Percentiles rank a stretch among this genome's conserved stretches.
phyloP scores from a whole-genome alignment of 2,888 invertebrate species.

The Euzetes globulus region DNA sequence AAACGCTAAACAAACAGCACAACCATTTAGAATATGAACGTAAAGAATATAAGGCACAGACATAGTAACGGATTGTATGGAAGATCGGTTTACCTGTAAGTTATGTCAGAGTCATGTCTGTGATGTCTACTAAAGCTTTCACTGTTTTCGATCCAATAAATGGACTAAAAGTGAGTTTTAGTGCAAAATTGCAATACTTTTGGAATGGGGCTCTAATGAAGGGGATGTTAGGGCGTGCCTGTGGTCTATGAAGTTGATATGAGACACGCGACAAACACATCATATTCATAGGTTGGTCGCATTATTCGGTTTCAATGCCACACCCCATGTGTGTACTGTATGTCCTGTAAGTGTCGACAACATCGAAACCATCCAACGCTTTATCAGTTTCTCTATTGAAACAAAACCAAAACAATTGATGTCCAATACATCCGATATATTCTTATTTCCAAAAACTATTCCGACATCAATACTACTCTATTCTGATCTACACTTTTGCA shows the following conservation, averaged over 20 bases:
- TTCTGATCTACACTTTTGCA: background rate
- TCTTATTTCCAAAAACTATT: background rate
- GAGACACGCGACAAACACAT: conserved; percentile 29
- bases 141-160: conserved; percentile 12
- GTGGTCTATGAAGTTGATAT: conserved; percentile 28
- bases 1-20: background rate
- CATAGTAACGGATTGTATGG: background rate
- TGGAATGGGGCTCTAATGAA: conserved; percentile 25
- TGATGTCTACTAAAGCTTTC: conserved; percentile 18
- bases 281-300: conserved; percentile 30
- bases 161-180: conserved; percentile 14
- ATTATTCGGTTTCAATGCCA: conserved; percentile 31
- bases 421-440: conserved; percentile 1
- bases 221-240: conserved; percentile 30
- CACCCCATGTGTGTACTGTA: conserved; percentile 13
- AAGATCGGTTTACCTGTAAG: conserved; percentile 26
- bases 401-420: conserved; percentile 23
- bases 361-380: conserved; percentile 14
- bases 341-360: conserved; percentile 14
- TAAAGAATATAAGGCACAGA: background rate
- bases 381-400: conserved; percentile 8
- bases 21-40: background rate
- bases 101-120: conserved; percentile 16
- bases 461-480: background rate
- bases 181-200: conserved; percentile 27